Evolutionary conservation across 2,797 vertebrate genomes (phyloP), one percentile per base, ranked within the genome.

Genomic region (Tokudaia muenninki): DNA sequence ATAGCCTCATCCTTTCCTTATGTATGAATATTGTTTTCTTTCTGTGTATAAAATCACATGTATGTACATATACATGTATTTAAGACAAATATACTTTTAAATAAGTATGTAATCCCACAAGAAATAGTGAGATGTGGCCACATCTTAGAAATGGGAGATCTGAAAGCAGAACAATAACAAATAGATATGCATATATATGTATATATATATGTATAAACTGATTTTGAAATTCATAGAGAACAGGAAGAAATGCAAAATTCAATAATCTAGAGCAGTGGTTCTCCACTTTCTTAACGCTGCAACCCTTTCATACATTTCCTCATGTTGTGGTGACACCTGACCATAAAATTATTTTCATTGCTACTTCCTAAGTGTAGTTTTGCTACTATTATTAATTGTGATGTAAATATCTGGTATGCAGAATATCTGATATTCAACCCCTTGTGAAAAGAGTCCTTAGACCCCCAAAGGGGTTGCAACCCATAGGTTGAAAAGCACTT

Each of bases 151-250:
- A 87, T 80, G 8, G 90, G 72, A 55, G 12, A 94, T 89, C 50
- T 57, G 65, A 77, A 96, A 90, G 81, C 11, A 29, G 22, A 80
- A n/a, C 67, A 75, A 75, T 24, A 74, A 70, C 31, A 70, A 12
- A 26, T 29, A 22, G 22, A 17, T 24, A 3, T 24, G 3, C 4
- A 24, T 12, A 24, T 41, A 17, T 24, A 3, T 24, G 3, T 2
- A 24, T 12, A 24, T 24, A 74, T 8, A 92, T 91, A 83, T 67
- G 74, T 65, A 24, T 57, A 34, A 74, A 79, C n/a, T 74, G 37
- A 94, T 31, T 96, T 37, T 75, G 41, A 96, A 92, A 52, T 59
- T 65, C 22, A 26, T 90, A 37, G 37, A 89, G 24, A 24, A 91
- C 88, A 11, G 17, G 19, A 89, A 59, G 59, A 90, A 24, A 59